phyloP scores from a whole-genome alignment of 1,140 invertebrate genomes.

The Anoplolepis gracilipes region DNA sequence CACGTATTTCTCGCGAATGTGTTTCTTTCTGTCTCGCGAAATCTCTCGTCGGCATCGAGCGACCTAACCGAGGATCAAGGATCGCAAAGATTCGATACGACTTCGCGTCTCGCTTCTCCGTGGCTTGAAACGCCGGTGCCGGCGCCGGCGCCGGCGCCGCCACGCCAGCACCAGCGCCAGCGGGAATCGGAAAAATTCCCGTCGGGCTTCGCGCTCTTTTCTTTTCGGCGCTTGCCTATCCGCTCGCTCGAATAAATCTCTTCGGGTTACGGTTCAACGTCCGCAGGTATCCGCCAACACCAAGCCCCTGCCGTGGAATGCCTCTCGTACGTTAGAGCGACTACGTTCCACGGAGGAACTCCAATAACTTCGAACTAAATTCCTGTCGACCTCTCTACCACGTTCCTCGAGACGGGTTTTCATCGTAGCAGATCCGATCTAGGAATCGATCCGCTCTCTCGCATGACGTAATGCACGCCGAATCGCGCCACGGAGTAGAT shows the following conservation, averaged over 20 bases:
- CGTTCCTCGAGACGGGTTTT: constrained; percentile 50
- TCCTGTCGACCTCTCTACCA: constrained; percentile 54
- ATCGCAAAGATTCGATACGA: constrained; percentile 30
- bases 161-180: no score
- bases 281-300: constrained; percentile 60
- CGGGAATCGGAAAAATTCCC: constrained; percentile 64
- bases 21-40: constrained; percentile 9
- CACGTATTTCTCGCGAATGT: constrained; percentile 52
- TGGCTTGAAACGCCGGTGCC: constrained; percentile 8
- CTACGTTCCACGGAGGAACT: constrained; percentile 61
- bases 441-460: constrained; percentile 59
- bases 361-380: constrained; percentile 71
- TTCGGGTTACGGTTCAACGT: constrained; percentile 62
- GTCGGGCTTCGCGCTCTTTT: constrained; percentile 45
- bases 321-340: constrained; percentile 38
- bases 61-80: constrained; percentile 19
- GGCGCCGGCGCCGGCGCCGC: no score
- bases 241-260: constrained; percentile 64
- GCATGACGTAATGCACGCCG: constrained; percentile 53
- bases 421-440: constrained; percentile 68
- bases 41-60: constrained; percentile 48
- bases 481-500: constrained; percentile 55
- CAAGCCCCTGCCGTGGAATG: constrained; percentile 45
- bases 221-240: constrained; percentile 51
- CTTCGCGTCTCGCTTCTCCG: background rate